Evolutionary conservation across 2,797 vertebrate species (phyloP), one percentile per base, ranked within the genome.

Genomic region (Mus minutoides): DNA sequence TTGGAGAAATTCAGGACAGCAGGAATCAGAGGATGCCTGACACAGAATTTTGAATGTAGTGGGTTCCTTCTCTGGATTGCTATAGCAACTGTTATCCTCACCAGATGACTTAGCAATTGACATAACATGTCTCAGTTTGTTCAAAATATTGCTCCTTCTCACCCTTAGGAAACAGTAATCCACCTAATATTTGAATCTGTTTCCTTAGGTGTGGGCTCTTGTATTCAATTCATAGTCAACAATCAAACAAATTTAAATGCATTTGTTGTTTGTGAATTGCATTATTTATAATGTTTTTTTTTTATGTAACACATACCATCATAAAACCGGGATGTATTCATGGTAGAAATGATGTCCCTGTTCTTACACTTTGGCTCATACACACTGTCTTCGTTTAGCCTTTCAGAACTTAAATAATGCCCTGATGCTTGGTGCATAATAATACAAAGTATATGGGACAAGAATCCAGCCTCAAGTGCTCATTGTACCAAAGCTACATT

Each of bases 141-240:
- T 95, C 52, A 77, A 83, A 94, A 71, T 77, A 88, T 58, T 76
- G 46, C n/a, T 14, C 43, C 29, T 67, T 88, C 84, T 75, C 88
- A 52, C 88, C 40, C 43, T 49, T 64, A 60, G 52, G 13, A 93
- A 8, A 85, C 2, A 75, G 49, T 56, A 89, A 85, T 4, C 64
- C 75, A 49, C 64, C 11, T 43, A 78, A 93, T 46, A 24, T 46
- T 29, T 69, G 10, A 43, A 56, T 71, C 60, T 86, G 26, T 82
- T 78, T 71, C 29, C 21, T 86, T 71, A 29, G 0, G 9, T 40
- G 43, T 31, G 3, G 31, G 24, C n/a, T 49, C 85, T 60, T 80
- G 1, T 60, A 58, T 58, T n/a, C 16, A 67, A 67, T n/a, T 43
- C 10, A 58, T 14, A 69, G 11, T 34, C 85, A 86, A 60, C 13